Percentiles rank a stretch among this genome's conserved stretches.
Evolutionary conservation across 1,140 invertebrate genomes (phyloP).

Genomic region (Drosophila truncata): DNA sequence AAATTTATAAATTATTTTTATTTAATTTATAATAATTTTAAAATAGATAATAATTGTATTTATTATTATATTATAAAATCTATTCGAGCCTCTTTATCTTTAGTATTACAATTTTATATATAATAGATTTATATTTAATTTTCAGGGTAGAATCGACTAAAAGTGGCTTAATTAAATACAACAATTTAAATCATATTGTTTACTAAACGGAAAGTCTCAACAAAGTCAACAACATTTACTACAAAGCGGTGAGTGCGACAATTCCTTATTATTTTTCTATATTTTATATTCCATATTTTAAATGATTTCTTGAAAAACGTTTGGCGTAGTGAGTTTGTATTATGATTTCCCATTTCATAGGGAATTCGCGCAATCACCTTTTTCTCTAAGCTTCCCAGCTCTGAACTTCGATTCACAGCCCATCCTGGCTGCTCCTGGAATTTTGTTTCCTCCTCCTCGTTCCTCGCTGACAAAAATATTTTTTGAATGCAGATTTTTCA

Average conservation of each 20-base stretch:
- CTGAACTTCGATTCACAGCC: background rate
- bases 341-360: background rate
- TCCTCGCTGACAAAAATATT: conserved; percentile 67
- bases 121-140: too few species aligned
- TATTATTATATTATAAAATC: too few species aligned
- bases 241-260: background rate
- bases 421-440: conserved; percentile 42
- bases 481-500: conserved; percentile 83
- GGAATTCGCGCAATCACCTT: conserved; percentile 5
- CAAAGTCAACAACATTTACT: background rate
- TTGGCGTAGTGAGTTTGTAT: too few species aligned
- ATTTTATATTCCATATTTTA: background rate
- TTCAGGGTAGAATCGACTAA: background rate
- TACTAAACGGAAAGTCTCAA: background rate
- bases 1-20: background rate
- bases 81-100: too few species aligned
- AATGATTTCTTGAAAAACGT: background rate
- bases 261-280: background rate
- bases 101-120: too few species aligned
- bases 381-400: background rate
- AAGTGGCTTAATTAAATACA: background rate
- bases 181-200: fast-evolving
- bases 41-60: too few species aligned
- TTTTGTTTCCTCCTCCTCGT: conserved; percentile 14
- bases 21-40: background rate